Conservation (phyloP, 2,113 vertebrate genomes). For the Turdus rufiventris region DNA sequence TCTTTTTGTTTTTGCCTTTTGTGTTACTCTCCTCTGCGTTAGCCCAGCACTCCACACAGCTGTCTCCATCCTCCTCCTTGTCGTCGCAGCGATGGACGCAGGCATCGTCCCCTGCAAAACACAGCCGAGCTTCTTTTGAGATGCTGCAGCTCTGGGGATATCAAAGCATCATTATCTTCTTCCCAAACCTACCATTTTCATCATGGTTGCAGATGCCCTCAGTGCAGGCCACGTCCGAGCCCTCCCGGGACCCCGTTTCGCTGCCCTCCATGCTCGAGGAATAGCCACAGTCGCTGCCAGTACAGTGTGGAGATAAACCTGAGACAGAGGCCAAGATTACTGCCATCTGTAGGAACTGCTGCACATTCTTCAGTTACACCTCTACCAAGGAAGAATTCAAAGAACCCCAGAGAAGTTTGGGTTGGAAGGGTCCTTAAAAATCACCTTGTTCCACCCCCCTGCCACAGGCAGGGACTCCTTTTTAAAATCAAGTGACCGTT, state of each 20-base stretch:
- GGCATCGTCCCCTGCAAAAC: constrained; percentile 77
- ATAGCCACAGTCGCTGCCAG: constrained; percentile 92
- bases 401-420: not conserved
- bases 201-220: constrained; percentile 97
- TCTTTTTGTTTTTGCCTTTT: constrained; percentile 93
- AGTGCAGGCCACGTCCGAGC: constrained; percentile 92
- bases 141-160: not conserved
- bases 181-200: constrained; percentile 80
- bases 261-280: constrained; percentile 97
- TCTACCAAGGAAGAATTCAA: not conserved
- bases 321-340: not conserved
- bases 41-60: constrained; percentile 92
- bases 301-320: constrained; percentile 87
- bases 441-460: not conserved
- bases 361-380: not conserved
- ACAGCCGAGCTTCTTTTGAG: not conserved
- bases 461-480: not conserved
- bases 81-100: constrained; percentile 83
- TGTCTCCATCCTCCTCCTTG: constrained; percentile 90
- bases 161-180: not conserved
- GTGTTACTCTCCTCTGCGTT: constrained; percentile 80
- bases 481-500: not conserved
- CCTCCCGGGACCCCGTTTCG: constrained; percentile 89
- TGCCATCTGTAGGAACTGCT: not conserved
- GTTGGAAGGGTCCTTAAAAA: not conserved